phyloP scores from a whole-genome alignment of 2,888 invertebrate species.

The Bursaphelenchus okinawaensis region DNA sequence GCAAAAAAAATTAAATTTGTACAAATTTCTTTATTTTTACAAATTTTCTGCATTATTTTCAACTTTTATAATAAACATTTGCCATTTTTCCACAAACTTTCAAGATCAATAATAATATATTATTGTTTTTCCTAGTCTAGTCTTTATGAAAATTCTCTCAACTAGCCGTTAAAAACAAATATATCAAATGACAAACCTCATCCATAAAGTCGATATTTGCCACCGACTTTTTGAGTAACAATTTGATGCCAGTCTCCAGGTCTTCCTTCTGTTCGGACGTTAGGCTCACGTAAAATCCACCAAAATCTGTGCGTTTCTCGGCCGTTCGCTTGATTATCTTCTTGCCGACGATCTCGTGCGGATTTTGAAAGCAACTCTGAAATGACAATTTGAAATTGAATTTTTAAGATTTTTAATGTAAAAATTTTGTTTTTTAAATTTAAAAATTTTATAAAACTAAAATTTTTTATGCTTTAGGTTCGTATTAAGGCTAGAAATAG shows the following conservation, averaged over 20 bases:
- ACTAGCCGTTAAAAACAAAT: not conserved
- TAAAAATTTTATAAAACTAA: too few relatives aligned
- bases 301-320: constrained; percentile 33
- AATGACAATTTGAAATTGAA: not conserved
- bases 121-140: too few relatives aligned
- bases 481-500: too few relatives aligned
- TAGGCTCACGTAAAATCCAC: constrained; percentile 32
- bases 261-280: constrained; percentile 37
- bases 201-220: constrained; percentile 43
- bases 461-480: too few relatives aligned
- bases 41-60: too few relatives aligned
- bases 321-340: constrained; percentile 42
- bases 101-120: not conserved
- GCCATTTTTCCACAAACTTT: too few relatives aligned
- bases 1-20: too few relatives aligned
- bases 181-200: constrained; percentile 25
- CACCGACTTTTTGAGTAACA: constrained; percentile 44
- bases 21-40: too few relatives aligned
- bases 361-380: constrained; percentile 48
- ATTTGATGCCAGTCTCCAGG: constrained; percentile 42
- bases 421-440: too few relatives aligned
- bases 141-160: too few relatives aligned
- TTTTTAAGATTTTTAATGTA: too few relatives aligned
- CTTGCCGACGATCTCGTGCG: constrained; percentile 44
- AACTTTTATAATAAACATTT: too few relatives aligned